These are phyloP conservation scores for Euwallacea similis DNA, from an alignment of 1,140 invertebrate species.

Conservation along the genomic window DNA sequence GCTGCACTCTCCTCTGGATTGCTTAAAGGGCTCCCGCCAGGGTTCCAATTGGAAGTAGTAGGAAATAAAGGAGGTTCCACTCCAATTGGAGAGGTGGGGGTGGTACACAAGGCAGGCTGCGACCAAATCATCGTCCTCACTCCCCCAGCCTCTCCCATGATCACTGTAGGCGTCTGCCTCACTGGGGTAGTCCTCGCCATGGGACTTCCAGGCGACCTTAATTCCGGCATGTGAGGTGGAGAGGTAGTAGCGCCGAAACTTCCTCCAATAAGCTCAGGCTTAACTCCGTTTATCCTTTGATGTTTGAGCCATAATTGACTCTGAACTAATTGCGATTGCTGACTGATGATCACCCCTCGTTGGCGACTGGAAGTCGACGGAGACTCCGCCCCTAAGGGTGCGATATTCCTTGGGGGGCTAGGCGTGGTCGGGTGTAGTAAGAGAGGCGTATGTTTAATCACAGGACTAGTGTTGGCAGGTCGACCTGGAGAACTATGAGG, in stretches of 20 bases:
- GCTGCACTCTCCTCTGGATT: slow-evolving; percentile 71
- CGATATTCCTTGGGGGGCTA: slow-evolving; percentile 38
- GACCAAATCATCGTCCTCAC: slow-evolving; percentile 92
- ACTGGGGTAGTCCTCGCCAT: slow-evolving; percentile 54
- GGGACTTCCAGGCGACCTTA: slow-evolving; percentile 59
- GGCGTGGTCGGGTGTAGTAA: slow-evolving; percentile 47
- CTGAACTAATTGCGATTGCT: slow-evolving; percentile 53
- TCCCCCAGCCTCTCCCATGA: slow-evolving; percentile 88
- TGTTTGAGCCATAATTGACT: slow-evolving; percentile 65
- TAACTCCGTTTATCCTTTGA: slow-evolving; percentile 71
- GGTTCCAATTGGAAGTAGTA: slow-evolving; percentile 45
- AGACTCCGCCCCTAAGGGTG: slow-evolving; percentile 42
- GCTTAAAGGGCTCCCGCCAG: slow-evolving; percentile 52
- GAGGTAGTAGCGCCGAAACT: slow-evolving; percentile 60
- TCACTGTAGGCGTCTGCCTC: slow-evolving; percentile 79
- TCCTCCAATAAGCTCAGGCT: slow-evolving; percentile 75
- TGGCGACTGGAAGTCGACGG: slow-evolving; percentile 47
- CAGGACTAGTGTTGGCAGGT: slow-evolving; percentile 48
- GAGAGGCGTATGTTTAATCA: slow-evolving; percentile 50
- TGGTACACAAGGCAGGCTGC: slow-evolving; percentile 56
- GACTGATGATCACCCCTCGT: slow-evolving; percentile 55
- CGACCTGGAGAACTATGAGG: slow-evolving; percentile 53
- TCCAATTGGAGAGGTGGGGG: slow-evolving; percentile 47
- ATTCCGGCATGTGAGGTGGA: slow-evolving; percentile 66
- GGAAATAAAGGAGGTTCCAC: slow-evolving; percentile 49